Evolutionary conservation across 2,113 vertebrate genomes (phyloP), one percentile per base, ranked within the genome.

Genomic region (Erythrocercus mccallii): DNA sequence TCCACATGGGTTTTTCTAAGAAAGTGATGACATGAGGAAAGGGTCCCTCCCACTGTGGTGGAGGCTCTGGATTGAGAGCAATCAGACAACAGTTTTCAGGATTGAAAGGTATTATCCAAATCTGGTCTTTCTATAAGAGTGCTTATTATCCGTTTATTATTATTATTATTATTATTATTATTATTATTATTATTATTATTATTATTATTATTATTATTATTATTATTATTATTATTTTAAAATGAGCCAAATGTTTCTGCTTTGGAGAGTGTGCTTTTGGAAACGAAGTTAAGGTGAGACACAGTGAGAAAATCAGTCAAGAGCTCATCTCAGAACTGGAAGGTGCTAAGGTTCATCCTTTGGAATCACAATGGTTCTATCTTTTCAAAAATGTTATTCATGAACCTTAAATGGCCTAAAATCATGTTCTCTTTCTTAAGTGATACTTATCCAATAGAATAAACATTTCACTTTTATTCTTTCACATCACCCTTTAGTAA

Each of bases 41-140:
- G 12, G 4, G 3, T 68, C 16, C 5, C 12, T n/a, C 22, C 20
- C 12, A 5, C 21, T 4, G 2, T 24, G 7, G 9, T 35, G 35
- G 15, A 64, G 33, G 27, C 11, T 87, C 17, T 68, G 6, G 21
- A 40, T 3, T 84, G 45, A 13, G 27, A 76, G 30, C 31, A 85
- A 17, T 18, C 24, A 64, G 35, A 58, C 21, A 68, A 40, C 1
- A 5, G 37, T 22, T 48, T 84, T 81, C 37, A 70, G n/a, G 14
- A 62, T 16, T 42, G 16, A 92, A 83, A 68, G 24, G 6, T 19
- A 8, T 56, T 85, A 35, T 14, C 16, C 16, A 57, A 47, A 23
- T 54, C 42, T 74, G 7, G 6, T 11, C 25, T 45, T 48, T 51
- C 5, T 24, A 27, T 38, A 81, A 45, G 70, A 57, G 11, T 20